Percentiles rank a stretch among this genome's conserved stretches.
These are phyloP conservation scores for Poeciliopsis retropinna DNA, from an alignment of 2,113 vertebrate genomes.

Conservation along the genomic window DNA sequence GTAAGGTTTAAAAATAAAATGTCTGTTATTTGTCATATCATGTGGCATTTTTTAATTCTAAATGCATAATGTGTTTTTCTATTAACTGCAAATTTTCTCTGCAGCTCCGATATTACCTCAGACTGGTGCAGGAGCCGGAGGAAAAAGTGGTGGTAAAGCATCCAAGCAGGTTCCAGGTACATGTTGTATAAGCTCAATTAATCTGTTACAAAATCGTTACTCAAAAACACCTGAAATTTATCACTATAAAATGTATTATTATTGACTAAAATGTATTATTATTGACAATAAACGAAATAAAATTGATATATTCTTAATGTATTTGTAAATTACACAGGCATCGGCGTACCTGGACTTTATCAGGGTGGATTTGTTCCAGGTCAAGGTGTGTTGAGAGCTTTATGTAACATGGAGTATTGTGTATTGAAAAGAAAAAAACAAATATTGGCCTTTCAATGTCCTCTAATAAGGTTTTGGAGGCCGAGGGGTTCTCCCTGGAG, in stretches of 20 bases:
- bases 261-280: constrained; percentile 3
- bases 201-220: neutral
- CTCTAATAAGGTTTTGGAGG: constrained; percentile 66
- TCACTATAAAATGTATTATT: neutral
- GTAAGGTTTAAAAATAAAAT: neutral
- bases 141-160: constrained; percentile 65
- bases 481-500: constrained; percentile 76
- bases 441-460: neutral
- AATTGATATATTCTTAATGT: neutral
- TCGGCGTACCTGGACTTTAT: constrained; percentile 75
- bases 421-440: neutral
- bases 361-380: constrained; percentile 74
- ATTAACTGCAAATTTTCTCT: neutral
- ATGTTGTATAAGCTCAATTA: neutral
- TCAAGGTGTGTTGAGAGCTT: constrained; percentile 51
- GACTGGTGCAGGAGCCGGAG: constrained; percentile 60
- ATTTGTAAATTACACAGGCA: constrained; percentile 45
- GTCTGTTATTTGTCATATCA: neutral
- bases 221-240: neutral
- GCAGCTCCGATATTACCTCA: constrained; percentile 61
- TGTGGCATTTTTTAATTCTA: neutral
- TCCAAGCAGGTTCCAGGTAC: constrained; percentile 76
- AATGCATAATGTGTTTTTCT: neutral
- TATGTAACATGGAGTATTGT: neutral
- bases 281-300: neutral